Conservation (phyloP, 2,888 invertebrate genomes). For the Odontocerum albicorne region DNA sequence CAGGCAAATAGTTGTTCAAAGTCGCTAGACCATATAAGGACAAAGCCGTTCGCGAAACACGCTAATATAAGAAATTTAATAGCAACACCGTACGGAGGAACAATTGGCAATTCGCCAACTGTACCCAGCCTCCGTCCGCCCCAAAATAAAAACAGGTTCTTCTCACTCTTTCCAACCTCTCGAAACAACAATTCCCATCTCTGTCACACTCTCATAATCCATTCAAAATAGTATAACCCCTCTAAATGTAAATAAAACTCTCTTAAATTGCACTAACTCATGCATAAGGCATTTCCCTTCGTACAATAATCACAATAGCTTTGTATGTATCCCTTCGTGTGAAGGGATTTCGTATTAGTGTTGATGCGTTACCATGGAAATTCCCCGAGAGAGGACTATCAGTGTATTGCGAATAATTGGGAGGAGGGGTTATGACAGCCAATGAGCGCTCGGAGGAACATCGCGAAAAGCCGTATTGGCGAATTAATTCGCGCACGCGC, state of each 20-base stretch:
- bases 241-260: not conserved
- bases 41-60: not conserved
- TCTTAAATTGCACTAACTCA: no score
- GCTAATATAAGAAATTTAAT: not conserved
- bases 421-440: not conserved
- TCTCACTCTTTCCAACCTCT: not conserved
- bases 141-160: not conserved
- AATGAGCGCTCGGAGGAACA: not conserved
- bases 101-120: not conserved
- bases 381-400: not conserved
- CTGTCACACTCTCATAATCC: not conserved
- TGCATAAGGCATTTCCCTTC: no score
- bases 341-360: not conserved
- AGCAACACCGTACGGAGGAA: not conserved
- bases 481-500: not conserved
- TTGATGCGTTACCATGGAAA: not conserved
- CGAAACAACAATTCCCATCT: no score
- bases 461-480: not conserved
- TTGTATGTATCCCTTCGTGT: not conserved
- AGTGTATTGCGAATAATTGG: not conserved
- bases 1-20: no score
- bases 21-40: not conserved
- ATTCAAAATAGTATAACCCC: not conserved
- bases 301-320: not conserved
- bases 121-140: not conserved